These are phyloP conservation scores for Teinopalpus imperialis DNA, from an alignment of 2,888 invertebrate genomes.

Conservation along the genomic window DNA sequence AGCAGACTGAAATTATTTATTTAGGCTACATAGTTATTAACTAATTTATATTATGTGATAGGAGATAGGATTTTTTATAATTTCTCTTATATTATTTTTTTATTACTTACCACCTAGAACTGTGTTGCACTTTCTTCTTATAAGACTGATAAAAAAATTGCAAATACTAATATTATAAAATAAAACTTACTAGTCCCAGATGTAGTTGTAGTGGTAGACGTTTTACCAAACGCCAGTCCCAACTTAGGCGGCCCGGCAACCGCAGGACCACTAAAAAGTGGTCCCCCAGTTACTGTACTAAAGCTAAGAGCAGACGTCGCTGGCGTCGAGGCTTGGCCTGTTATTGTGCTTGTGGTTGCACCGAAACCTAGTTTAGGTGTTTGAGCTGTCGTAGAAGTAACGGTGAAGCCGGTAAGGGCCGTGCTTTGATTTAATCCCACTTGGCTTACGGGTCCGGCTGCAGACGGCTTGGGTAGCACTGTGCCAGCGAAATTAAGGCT, in stretches of 20 bases:
- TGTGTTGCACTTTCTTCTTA: too few species aligned
- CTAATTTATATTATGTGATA: too few species aligned
- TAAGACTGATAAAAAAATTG: too few species aligned
- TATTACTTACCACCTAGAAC: too few species aligned
- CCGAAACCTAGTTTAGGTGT: conserved; percentile 26
- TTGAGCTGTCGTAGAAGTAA: conserved; percentile 5
- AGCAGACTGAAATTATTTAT: too few species aligned
- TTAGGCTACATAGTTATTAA: too few species aligned
- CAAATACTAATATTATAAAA: too few species aligned
- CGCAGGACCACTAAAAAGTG: conserved; percentile 17
- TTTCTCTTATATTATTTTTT: too few species aligned
- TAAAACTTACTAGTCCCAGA: conserved; percentile 39
- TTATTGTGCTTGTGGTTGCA: conserved; percentile 26
- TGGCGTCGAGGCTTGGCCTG: conserved; percentile 33
- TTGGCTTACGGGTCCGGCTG: conserved; percentile 27
- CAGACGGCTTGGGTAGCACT: background rate
- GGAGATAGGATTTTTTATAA: too few species aligned
- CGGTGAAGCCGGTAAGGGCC: background rate
- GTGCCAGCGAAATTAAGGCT: conserved; percentile 36
- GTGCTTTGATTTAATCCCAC: background rate
- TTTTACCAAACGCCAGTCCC: conserved; percentile 36
- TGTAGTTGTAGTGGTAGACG: conserved; percentile 37
- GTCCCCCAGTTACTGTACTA: conserved; percentile 25
- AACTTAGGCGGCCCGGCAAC: conserved; percentile 22
- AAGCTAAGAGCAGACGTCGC: conserved; percentile 30